These are phyloP conservation scores for Ciconia boyciana DNA, from an alignment of 2,113 vertebrate species.

Conservation along the genomic window DNA sequence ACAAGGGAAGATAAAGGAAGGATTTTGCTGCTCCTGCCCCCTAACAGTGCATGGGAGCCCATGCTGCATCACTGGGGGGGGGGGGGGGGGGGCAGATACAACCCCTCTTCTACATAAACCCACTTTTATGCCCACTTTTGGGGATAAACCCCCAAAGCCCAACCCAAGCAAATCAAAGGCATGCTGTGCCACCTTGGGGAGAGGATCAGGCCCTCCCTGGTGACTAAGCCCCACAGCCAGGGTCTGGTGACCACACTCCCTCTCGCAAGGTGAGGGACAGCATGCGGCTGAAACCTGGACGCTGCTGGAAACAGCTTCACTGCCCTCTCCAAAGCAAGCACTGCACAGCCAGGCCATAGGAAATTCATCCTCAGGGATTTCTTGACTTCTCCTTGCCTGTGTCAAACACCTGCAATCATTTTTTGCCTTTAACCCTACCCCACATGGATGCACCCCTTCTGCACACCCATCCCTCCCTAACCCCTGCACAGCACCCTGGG, in stretches of 20 bases:
- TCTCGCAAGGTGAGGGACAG: not conserved
- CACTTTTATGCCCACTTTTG: not conserved
- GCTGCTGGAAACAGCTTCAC: not conserved
- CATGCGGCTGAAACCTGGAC: not conserved
- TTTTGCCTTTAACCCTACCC: not conserved
- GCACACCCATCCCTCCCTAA: not conserved
- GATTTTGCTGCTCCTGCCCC: not conserved
- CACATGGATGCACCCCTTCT: not conserved
- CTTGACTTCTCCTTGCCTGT: not conserved
- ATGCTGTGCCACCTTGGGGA: not conserved
- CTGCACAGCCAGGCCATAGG: not conserved
- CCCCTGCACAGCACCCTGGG: not conserved
- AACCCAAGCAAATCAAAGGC: not conserved
- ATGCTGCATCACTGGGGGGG: not conserved
- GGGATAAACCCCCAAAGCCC: not conserved
- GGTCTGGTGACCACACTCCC: not conserved
- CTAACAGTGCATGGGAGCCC: not conserved
- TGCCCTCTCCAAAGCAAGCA: not conserved
- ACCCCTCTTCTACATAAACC: not conserved
- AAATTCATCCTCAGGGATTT: not conserved
- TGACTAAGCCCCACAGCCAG: not conserved
- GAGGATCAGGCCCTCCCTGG: not conserved
- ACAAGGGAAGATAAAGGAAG: not conserved
- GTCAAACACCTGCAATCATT: not conserved
- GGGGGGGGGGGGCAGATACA: accelerated